Conservation (phyloP, 2,888 invertebrate species). For the Phyllotreta cruciferae region DNA sequence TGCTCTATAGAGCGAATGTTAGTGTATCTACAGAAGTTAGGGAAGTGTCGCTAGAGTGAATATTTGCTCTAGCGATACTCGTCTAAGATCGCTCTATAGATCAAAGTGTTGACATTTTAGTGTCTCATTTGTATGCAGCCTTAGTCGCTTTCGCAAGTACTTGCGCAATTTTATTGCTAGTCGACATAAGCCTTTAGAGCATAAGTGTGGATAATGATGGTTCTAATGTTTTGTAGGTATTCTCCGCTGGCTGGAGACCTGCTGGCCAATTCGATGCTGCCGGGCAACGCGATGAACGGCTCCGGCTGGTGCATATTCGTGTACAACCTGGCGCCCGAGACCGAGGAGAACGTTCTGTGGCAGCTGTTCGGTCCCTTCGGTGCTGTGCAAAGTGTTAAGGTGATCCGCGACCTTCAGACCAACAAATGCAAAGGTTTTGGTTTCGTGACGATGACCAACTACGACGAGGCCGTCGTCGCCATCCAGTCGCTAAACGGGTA, state of each 20-base stretch:
- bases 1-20: too few relatives aligned
- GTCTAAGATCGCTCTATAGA: too few relatives aligned
- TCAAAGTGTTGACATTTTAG: too few relatives aligned
- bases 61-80: too few relatives aligned
- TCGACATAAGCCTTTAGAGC: too few relatives aligned
- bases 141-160: too few relatives aligned
- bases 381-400: conserved; percentile 96
- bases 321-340: conserved; percentile 90
- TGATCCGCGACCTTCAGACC: conserved; percentile 65
- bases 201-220: too few relatives aligned
- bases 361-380: conserved; percentile 97
- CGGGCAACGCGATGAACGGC: conserved; percentile 84
- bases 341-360: conserved; percentile 91
- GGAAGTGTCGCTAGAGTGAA: too few relatives aligned
- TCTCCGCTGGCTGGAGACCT: conserved; percentile 78
- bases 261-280: conserved; percentile 77
- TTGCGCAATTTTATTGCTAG: too few relatives aligned
- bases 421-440: conserved; percentile 99
- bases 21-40: too few relatives aligned
- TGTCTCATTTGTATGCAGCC: too few relatives aligned
- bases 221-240: conserved; percentile 71
- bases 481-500: conserved; percentile 97
- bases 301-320: conserved; percentile 94
- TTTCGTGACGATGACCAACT: conserved; percentile 98
- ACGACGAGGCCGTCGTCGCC: conserved; percentile 95